These are phyloP conservation scores for Zosterops japonicus DNA, from an alignment of 2,113 vertebrate species.

Conservation along the genomic window DNA sequence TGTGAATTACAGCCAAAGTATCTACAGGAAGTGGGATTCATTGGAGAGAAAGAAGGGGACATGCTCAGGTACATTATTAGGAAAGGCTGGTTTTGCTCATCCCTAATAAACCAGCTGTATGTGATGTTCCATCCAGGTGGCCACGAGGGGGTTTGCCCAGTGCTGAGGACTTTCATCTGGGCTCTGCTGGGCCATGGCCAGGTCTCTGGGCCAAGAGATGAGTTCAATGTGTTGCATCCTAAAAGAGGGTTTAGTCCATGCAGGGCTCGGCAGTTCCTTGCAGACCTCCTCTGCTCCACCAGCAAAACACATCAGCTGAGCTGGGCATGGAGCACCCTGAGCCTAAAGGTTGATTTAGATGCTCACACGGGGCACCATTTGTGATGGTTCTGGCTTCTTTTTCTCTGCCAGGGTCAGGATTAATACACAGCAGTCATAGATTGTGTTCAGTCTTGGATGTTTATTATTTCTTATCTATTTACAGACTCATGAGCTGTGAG, in stretches of 20 bases:
- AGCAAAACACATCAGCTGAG: background rate
- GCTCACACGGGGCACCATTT: too few relatives aligned
- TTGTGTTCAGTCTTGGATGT: too few relatives aligned
- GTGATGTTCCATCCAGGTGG: background rate
- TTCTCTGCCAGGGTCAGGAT: too few relatives aligned
- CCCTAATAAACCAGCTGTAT: background rate
- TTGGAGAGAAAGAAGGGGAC: background rate
- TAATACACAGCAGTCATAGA: too few relatives aligned
- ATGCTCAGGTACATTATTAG: background rate
- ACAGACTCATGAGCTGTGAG: too few relatives aligned
- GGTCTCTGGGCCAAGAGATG: background rate
- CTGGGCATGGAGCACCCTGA: background rate
- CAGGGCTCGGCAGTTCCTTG: background rate
- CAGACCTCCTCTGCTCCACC: background rate
- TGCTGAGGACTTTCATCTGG: background rate
- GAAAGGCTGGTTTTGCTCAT: background rate
- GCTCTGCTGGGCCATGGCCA: background rate
- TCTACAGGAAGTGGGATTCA: background rate
- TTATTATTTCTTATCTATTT: too few relatives aligned
- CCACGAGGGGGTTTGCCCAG: fast-evolving
- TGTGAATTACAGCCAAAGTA: background rate
- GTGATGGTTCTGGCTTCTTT: too few relatives aligned
- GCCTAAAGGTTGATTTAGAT: background rate
- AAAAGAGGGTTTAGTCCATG: fast-evolving
- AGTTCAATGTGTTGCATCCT: background rate